These are phyloP conservation scores for Acanthornis magna DNA, from an alignment of 2,797 vertebrate genomes.

Conservation along the genomic window DNA sequence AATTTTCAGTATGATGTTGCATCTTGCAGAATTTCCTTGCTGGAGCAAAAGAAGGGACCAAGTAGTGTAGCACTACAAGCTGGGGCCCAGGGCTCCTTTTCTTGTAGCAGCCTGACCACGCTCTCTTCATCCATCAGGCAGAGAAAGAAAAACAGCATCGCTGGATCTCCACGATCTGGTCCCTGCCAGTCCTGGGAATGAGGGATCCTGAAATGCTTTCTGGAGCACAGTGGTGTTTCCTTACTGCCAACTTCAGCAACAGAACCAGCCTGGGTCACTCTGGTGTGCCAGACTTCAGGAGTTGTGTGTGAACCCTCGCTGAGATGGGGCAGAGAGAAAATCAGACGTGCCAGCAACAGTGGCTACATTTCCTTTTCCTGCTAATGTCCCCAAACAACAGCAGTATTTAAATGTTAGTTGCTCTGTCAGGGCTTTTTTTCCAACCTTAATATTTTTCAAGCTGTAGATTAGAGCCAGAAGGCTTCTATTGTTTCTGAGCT, in stretches of 20 bases:
- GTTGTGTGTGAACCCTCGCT: not conserved
- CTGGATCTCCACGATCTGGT: not conserved
- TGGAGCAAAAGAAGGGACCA: not conserved
- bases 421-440: not conserved
- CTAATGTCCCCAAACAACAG: not conserved
- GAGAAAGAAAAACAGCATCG: not conserved
- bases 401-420: not conserved
- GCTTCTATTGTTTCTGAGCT: slow-evolving; percentile 23
- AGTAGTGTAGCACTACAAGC: not conserved
- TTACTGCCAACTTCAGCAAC: not conserved
- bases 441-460: not conserved
- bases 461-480: not conserved
- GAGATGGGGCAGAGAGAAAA: not conserved
- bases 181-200: not conserved
- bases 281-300: not conserved
- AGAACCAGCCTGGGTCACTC: not conserved
- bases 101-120: not conserved
- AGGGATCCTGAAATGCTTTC: not conserved
- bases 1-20: not conserved
- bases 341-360: not conserved
- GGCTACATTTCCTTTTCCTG: not conserved
- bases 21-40: not conserved
- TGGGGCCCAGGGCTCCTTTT: not conserved
- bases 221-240: not conserved
- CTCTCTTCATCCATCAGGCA: not conserved